Base-by-base conservation (phyloP, 2,888 invertebrate genomes). In the Drosophila mercatorum region DNA sequence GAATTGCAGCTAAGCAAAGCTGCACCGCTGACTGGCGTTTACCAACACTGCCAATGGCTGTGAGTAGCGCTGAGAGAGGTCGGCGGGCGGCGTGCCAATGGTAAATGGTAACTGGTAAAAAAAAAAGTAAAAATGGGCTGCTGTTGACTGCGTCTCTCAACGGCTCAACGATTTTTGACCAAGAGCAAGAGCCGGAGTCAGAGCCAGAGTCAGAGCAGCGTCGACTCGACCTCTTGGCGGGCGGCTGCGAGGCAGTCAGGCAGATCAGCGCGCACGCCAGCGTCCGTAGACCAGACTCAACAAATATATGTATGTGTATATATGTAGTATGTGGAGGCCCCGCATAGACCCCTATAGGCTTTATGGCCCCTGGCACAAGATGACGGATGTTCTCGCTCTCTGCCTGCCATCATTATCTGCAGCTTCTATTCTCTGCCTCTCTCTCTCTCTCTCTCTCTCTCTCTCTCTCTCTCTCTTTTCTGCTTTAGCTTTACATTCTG, bases 141-240 rank as follows among this genome's bases (percentile, higher is more conserved):
- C 64, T 73, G 72, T 56, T 69, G 70, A 75, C 75, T 75, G 75
- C 61, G 52, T 62, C 59, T 77, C 81, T 80, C 88, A 86, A 86
- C 88, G 90, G 85, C 85, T 85, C 83, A 87, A 79, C 89, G 90
- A 90, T 90, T 90, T 90, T 90, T 90, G 90, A 90, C 86, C 86
- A 88, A 87, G 81, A 73, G 61, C 72, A 75, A 68, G 49, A 69
- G 52, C 63, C 14, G 44, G 56, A 53, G 58, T 31, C 22, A 82
- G 75, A 72, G 63, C 64, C 14, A 59, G 58, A 22, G 22, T 22
- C 22, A 61, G 47, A 71, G 53, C 77, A 69, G 49, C 75, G 76
- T 34, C 84, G 53, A 38, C 81, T 51, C 52, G 81, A 83, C 83
- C 75, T 80, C 80, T 75, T 81, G 70, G 68, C 87, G 67, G 73